A percentile compares a stretch with the other conserved stretches of the same genome.
phyloP scores from a whole-genome alignment of 2,888 invertebrate genomes.

The Lingula anatina region DNA sequence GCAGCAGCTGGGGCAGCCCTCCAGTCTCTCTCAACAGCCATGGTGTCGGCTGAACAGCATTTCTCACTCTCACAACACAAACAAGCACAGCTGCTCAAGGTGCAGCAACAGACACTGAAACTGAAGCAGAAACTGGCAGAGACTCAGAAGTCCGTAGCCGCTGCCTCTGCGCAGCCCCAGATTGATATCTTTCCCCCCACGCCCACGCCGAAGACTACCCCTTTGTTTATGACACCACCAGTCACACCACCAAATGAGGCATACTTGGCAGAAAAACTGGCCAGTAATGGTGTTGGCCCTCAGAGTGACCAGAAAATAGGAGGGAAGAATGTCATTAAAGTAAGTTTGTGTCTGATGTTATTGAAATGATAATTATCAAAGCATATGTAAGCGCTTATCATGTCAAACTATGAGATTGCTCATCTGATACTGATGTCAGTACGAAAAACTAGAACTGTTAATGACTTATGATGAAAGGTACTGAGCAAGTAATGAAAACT shows the following conservation, averaged over 20 bases:
- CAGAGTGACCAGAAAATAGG: too few relatives aligned
- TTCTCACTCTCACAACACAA: conserved; percentile 27
- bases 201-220: conserved; percentile 51
- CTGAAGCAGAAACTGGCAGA: conserved; percentile 35
- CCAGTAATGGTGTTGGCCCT: too few relatives aligned
- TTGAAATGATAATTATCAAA: too few relatives aligned
- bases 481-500: too few relatives aligned
- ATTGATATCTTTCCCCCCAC: conserved; percentile 12
- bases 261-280: background rate
- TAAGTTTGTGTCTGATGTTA: too few relatives aligned
- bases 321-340: too few relatives aligned
- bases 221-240: conserved; percentile 46
- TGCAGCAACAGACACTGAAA: conserved; percentile 15
- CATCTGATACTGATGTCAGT: too few relatives aligned
- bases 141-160: conserved; percentile 17
- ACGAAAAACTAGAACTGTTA: too few relatives aligned
- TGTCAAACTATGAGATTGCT: too few relatives aligned
- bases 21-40: conserved; percentile 25
- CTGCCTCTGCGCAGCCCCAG: background rate
- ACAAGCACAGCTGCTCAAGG: conserved; percentile 27
- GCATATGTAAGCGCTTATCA: too few relatives aligned
- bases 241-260: conserved; percentile 42
- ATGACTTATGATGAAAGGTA: too few relatives aligned
- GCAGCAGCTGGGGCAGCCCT: conserved; percentile 20
- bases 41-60: conserved; percentile 32